Evolutionary conservation across 2,888 invertebrate species (phyloP).

Genomic region (Zelleria hepariella): DNA sequence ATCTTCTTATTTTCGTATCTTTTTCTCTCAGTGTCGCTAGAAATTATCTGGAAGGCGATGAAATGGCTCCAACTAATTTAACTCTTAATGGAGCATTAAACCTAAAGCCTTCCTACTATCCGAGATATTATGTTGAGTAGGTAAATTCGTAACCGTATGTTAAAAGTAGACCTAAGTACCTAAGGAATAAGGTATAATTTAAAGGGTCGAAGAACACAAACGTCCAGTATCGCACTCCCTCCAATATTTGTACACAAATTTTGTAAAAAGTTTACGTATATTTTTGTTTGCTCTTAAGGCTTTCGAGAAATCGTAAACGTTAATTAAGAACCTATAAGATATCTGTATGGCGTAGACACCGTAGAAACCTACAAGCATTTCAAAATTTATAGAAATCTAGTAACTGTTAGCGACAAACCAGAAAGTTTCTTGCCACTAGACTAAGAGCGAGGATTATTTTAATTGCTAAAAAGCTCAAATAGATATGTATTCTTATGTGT

Average conservation of each 20-base stretch:
- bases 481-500: not conserved
- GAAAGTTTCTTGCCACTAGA: not conserved
- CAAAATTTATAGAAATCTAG: not conserved
- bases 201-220: slow-evolving; percentile 52
- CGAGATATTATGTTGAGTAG: no score
- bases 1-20: not conserved
- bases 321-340: not conserved
- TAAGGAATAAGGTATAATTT: slow-evolving; percentile 21
- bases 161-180: slow-evolving; percentile 9
- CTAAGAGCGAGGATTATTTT: not conserved
- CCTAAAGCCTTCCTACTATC: no score
- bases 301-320: not conserved
- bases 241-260: slow-evolving; percentile 67
- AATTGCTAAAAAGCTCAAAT: not conserved
- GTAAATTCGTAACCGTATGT: not conserved
- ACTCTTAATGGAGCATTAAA: not conserved
- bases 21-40: not conserved
- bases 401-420: not conserved
- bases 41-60: not conserved
- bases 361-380: not conserved
- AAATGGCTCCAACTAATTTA: not conserved
- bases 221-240: slow-evolving; percentile 72
- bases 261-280: slow-evolving; percentile 57
- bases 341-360: not conserved
- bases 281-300: slow-evolving; percentile 37